Conservation (phyloP, 2,888 invertebrate genomes). For the Agelastica alni region DNA sequence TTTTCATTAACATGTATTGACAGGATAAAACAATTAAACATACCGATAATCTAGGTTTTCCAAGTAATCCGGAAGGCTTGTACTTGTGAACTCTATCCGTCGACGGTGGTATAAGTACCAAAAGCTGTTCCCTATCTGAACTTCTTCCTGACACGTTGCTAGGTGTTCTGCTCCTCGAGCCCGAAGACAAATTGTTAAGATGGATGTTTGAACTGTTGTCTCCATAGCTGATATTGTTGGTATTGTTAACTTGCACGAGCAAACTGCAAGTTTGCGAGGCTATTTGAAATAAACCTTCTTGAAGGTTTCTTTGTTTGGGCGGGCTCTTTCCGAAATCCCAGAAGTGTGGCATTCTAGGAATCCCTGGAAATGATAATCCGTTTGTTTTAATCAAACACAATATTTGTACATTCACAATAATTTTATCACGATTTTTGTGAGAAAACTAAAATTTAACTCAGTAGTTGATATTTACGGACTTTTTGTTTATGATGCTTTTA, state of each 20-base stretch:
- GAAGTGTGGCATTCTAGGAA: constrained; percentile 61
- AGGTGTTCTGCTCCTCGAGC: constrained; percentile 22
- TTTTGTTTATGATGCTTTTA: too few relatives aligned
- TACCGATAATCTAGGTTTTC: constrained; percentile 66
- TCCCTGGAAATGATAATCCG: too few relatives aligned
- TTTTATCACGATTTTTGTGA: too few relatives aligned
- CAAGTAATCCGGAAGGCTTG: constrained; percentile 43
- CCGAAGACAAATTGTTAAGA: constrained; percentile 56
- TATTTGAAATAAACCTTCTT: constrained; percentile 77
- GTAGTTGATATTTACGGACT: too few relatives aligned
- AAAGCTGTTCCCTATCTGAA: constrained; percentile 54
- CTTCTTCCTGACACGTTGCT: constrained; percentile 26
- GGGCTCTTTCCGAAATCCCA: constrained; percentile 63
- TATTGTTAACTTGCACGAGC: constrained; percentile 76
- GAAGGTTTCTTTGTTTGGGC: constrained; percentile 66
- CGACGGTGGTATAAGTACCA: constrained; percentile 64
- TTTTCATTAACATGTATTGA: too few relatives aligned
- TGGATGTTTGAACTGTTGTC: constrained; percentile 67
- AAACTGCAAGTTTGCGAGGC: constrained; percentile 79
- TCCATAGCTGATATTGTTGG: constrained; percentile 74
- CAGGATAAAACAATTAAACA: too few relatives aligned
- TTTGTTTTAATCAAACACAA: too few relatives aligned
- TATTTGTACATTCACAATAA: too few relatives aligned
- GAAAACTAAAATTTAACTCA: too few relatives aligned
- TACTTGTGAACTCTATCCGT: constrained; percentile 35